These are phyloP conservation scores for Poeciliopsis presidionis DNA, from an alignment of 2,797 vertebrate genomes.

Conservation along the genomic window DNA sequence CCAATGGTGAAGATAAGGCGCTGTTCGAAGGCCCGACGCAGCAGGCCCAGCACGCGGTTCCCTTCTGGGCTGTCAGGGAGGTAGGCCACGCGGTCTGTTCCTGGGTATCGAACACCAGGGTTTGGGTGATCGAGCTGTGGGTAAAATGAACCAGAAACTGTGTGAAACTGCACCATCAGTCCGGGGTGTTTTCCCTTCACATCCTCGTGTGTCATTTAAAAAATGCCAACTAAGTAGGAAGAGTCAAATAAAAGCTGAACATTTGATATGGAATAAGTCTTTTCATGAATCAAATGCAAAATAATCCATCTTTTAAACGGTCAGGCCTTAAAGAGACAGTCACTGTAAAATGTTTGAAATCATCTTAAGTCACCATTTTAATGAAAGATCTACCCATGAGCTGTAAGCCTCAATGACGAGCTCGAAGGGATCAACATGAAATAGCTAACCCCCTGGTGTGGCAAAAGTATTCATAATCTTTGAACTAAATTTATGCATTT, in stretches of 20 bases:
- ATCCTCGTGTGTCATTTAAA: background rate
- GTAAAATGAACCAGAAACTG: constrained; percentile 1
- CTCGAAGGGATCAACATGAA: background rate
- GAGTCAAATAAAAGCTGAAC: background rate
- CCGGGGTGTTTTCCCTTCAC: background rate
- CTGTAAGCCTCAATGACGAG: background rate
- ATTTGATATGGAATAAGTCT: background rate
- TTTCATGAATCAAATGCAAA: background rate
- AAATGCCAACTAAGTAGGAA: background rate
- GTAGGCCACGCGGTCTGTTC: constrained; percentile 93
- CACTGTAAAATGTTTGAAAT: background rate
- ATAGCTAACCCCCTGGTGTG: background rate
- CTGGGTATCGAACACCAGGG: constrained; percentile 92
- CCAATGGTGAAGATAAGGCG: constrained; percentile 95
- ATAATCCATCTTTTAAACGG: background rate
- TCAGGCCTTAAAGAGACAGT: background rate
- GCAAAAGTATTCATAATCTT: background rate
- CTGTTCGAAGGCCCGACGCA: constrained; percentile 93
- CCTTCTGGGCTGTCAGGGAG: constrained; percentile 95
- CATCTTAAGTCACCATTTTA: background rate
- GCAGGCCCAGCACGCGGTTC: constrained; percentile 90
- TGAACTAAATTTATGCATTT: background rate
- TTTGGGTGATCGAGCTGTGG: constrained; percentile 91
- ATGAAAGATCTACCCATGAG: background rate
- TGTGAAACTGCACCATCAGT: background rate